These are phyloP conservation scores for Lepus timidus DNA, from an alignment of 2,113 vertebrate genomes.

Conservation along the genomic window DNA sequence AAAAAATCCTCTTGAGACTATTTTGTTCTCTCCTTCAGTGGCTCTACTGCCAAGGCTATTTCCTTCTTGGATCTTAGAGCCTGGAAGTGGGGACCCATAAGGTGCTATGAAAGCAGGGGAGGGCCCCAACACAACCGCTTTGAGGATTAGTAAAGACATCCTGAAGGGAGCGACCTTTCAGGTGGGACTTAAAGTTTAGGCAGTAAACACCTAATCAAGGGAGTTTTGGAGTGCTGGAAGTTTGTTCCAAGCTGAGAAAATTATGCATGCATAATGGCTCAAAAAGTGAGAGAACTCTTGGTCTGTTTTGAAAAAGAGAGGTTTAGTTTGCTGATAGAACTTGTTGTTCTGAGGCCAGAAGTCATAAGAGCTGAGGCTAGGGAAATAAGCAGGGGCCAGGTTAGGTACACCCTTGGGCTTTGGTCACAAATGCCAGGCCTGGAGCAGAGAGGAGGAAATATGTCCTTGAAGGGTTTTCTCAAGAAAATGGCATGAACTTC, in stretches of 20 bases:
- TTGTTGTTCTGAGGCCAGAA: background rate
- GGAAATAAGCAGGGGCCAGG: background rate
- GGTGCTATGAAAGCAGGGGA: background rate
- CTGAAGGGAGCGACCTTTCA: background rate
- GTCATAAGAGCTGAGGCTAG: background rate
- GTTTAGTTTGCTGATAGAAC: background rate
- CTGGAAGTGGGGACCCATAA: background rate
- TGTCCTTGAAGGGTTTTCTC: background rate
- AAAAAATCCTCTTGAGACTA: background rate
- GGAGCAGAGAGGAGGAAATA: background rate
- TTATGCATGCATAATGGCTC: background rate
- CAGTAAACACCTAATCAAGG: background rate
- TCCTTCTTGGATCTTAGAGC: background rate
- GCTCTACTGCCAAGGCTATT: background rate
- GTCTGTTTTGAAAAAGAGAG: slow-evolving; percentile 4
- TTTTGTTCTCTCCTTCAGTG: background rate
- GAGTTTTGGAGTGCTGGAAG: background rate
- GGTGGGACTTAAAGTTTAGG: slow-evolving; percentile 4
- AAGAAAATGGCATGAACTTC: background rate
- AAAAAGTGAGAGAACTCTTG: background rate
- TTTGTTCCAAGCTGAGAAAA: slow-evolving; percentile 40
- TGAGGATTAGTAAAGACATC: background rate
- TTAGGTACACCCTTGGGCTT: background rate
- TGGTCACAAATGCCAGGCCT: slow-evolving; percentile 10
- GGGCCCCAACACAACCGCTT: background rate